Percentiles rank a stretch among this genome's conserved stretches.
Conservation (phyloP, 2,888 invertebrate species). For the Ochropleura plecta region DNA sequence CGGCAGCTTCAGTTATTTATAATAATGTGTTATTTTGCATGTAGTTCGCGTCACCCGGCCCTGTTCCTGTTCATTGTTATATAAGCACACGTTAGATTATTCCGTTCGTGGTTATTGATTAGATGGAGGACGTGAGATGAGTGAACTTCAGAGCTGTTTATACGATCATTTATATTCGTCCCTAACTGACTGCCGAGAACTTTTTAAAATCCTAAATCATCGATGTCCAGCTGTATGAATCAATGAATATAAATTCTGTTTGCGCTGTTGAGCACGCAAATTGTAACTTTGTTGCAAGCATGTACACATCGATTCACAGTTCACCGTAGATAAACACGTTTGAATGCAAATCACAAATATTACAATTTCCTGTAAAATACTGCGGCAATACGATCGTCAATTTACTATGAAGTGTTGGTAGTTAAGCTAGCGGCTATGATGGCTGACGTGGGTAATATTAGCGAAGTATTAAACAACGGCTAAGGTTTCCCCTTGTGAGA, state of each 20-base stretch:
- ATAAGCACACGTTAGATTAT: constrained; percentile 63
- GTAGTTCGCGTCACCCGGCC: constrained; percentile 59
- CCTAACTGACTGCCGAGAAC: constrained; percentile 31
- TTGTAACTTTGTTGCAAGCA: constrained; percentile 44
- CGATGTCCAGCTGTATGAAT: constrained; percentile 32
- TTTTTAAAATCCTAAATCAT: constrained; percentile 41
- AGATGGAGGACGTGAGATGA: constrained; percentile 61
- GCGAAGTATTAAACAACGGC: constrained; percentile 66
- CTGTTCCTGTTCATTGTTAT: constrained; percentile 69
- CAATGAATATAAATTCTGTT: constrained; percentile 44
- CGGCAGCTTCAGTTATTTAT: constrained; percentile 59
- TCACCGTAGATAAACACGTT: constrained; percentile 39
- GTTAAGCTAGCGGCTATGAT: constrained; percentile 55
- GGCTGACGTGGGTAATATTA: constrained; percentile 64
- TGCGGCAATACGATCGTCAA: constrained; percentile 62
- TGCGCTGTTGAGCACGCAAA: constrained; percentile 29
- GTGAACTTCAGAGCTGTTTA: constrained; percentile 51
- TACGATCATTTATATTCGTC: constrained; percentile 53
- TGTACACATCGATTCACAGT: constrained; percentile 35
- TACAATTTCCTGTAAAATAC: constrained; percentile 67
- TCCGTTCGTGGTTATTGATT: constrained; percentile 70
- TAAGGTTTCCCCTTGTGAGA: constrained; percentile 63
- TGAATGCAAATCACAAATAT: constrained; percentile 60
- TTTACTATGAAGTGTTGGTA: constrained; percentile 57
- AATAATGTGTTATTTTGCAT: constrained; percentile 67